Conservation (phyloP, 2,888 invertebrate species). For the Ptychoptera contaminata region DNA sequence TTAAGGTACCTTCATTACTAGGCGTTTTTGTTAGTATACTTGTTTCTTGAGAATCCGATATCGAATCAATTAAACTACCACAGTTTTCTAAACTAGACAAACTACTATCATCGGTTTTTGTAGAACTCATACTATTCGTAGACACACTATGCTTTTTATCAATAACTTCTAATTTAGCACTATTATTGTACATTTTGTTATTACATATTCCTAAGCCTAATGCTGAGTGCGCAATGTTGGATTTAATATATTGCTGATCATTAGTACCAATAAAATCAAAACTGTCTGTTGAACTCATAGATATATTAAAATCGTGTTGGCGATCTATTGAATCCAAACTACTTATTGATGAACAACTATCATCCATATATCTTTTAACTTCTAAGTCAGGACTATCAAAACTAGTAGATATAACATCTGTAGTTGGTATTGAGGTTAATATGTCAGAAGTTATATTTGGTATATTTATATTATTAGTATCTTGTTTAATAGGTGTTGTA, state of each 20-base stretch:
- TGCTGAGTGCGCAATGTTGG: too few relatives aligned
- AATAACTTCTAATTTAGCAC: too few relatives aligned
- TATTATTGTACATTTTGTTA: too few relatives aligned
- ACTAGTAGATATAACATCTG: conserved; percentile 15
- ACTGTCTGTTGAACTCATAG: conserved; percentile 7
- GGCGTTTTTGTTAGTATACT: conserved; percentile 16
- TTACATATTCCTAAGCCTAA: too few relatives aligned
- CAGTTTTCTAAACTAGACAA: neutral
- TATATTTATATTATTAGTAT: neutral
- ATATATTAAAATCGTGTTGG: conserved; percentile 8
- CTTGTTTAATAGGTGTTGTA: conserved; percentile 8
- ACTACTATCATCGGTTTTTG: too few relatives aligned
- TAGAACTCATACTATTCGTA: too few relatives aligned
- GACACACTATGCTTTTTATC: too few relatives aligned
- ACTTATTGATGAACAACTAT: conserved; percentile 33
- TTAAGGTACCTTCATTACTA: conserved; percentile 36
- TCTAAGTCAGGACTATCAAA: conserved; percentile 36
- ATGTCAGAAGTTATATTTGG: neutral
- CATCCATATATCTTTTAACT: conserved; percentile 35
- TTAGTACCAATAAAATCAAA: too few relatives aligned
- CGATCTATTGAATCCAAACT: conserved; percentile 34
- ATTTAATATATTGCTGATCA: too few relatives aligned
- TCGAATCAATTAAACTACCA: conserved; percentile 3
- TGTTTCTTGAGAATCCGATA: conserved; percentile 5
- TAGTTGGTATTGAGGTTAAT: neutral